These are phyloP conservation scores for Pogonophryne albipinna DNA, from an alignment of 2,797 vertebrate species.

Conservation along the genomic window DNA sequence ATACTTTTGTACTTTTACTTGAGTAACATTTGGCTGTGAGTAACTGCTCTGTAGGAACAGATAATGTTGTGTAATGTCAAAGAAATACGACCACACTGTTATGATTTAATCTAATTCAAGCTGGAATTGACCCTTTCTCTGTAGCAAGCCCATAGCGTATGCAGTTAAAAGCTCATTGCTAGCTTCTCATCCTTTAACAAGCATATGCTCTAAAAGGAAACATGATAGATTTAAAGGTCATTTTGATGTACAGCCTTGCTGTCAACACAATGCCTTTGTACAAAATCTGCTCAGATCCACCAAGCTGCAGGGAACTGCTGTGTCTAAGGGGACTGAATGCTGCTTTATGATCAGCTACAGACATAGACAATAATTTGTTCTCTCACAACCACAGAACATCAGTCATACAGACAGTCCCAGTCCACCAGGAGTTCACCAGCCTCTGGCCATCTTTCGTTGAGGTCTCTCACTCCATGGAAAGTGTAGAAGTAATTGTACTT, in stretches of 20 bases:
- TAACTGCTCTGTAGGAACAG: neutral
- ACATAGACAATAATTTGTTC: conserved; percentile 73
- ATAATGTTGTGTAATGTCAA: conserved; percentile 6
- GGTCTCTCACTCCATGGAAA: conserved; percentile 50
- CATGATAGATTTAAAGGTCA: conserved; percentile 10
- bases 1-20: too few species aligned
- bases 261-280: conserved; percentile 30
- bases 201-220: neutral
- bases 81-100: neutral
- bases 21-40: too few species aligned
- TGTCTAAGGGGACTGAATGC: conserved; percentile 23
- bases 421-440: conserved; percentile 62
- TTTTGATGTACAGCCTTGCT: conserved; percentile 10
- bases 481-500: conserved; percentile 56
- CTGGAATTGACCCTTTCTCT: conserved; percentile 5
- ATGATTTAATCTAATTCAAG: neutral
- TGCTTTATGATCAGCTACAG: conserved; percentile 54
- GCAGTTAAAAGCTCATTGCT: conserved; percentile 5
- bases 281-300: conserved; percentile 24
- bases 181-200: conserved; percentile 1
- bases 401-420: conserved; percentile 62
- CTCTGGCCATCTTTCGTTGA: conserved; percentile 57
- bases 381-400: conserved; percentile 57
- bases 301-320: conserved; percentile 7
- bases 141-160: neutral